Evolutionary conservation across 2,113 vertebrate species (phyloP).

Genomic region (Laterallus jamaicensis): DNA sequence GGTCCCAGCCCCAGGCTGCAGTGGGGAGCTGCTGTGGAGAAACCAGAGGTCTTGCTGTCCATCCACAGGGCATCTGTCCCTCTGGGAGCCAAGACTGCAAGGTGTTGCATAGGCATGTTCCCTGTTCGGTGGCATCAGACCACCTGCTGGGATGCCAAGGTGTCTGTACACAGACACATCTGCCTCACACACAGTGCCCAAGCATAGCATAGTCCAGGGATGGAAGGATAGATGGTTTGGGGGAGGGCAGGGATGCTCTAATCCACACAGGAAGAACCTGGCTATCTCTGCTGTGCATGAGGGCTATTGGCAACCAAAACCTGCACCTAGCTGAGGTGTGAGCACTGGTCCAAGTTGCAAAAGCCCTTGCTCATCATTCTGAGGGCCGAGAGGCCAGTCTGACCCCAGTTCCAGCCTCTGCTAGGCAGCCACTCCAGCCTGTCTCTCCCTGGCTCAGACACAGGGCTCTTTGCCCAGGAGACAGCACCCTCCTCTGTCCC

Average conservation of each 20-base stretch:
- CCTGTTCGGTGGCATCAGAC: background rate
- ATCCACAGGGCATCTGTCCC: background rate
- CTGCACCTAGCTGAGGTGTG: background rate
- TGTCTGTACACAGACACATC: rapidly evolving
- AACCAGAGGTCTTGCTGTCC: background rate
- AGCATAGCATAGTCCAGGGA: rapidly evolving
- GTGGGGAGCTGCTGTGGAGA: background rate
- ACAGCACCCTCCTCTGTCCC: background rate
- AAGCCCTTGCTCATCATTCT: background rate
- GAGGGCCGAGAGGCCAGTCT: rapidly evolving
- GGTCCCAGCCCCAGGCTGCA: background rate
- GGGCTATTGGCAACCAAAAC: background rate
- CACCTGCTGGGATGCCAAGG: background rate
- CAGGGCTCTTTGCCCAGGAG: background rate
- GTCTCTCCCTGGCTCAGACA: background rate
- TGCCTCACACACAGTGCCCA: rapidly evolving
- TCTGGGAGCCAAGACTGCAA: background rate
- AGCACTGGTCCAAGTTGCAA: background rate
- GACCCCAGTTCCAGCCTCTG: background rate
- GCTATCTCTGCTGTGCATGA: background rate
- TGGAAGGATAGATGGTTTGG: background rate
- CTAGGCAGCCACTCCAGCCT: background rate
- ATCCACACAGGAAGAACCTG: background rate
- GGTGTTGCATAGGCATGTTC: background rate
- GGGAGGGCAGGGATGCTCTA: background rate